These are phyloP conservation scores for Kryptopterus vitreolus DNA, from an alignment of 2,797 vertebrate species.

Conservation along the genomic window DNA sequence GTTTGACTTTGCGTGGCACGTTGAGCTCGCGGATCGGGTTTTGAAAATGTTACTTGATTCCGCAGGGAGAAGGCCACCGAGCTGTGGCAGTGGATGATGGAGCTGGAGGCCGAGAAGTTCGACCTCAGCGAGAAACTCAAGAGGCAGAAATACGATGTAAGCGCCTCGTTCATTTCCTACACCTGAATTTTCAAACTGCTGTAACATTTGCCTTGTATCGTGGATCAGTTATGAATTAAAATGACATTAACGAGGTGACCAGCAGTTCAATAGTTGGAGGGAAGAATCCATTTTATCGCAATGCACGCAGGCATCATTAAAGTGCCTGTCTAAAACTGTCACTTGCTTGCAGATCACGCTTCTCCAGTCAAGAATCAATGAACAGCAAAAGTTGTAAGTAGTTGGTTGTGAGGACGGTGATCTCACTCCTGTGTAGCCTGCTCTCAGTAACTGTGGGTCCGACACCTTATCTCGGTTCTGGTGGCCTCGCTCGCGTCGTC, in stretches of 20 bases:
- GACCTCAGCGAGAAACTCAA: constrained; percentile 73
- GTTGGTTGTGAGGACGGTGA: constrained; percentile 50
- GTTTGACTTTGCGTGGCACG: not conserved
- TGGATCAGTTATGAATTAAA: not conserved
- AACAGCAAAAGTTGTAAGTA: constrained; percentile 76
- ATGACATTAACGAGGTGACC: not conserved
- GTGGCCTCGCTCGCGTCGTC: constrained; percentile 24
- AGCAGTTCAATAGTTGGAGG: not conserved
- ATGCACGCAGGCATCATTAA: constrained; percentile 33
- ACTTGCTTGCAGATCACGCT: constrained; percentile 69
- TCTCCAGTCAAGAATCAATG: constrained; percentile 68
- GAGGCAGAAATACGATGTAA: constrained; percentile 79
- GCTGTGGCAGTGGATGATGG: constrained; percentile 73
- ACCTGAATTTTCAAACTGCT: not conserved
- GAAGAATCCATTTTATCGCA: constrained; percentile 13
- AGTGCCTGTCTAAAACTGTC: constrained; percentile 63
- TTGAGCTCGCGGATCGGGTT: constrained; percentile 1
- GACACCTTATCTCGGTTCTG: constrained; percentile 45
- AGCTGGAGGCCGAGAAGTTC: constrained; percentile 75
- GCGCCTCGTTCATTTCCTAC: constrained; percentile 36
- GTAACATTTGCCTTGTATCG: not conserved
- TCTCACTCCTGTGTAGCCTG: constrained; percentile 60
- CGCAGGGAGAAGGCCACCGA: constrained; percentile 73
- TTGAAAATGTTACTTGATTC: constrained; percentile 28
- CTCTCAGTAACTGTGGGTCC: constrained; percentile 49